A percentile compares a stretch with the other conserved stretches of the same genome.
These are phyloP conservation scores for Centropus unirufus DNA, from an alignment of 2,113 vertebrate species.

Conservation along the genomic window DNA sequence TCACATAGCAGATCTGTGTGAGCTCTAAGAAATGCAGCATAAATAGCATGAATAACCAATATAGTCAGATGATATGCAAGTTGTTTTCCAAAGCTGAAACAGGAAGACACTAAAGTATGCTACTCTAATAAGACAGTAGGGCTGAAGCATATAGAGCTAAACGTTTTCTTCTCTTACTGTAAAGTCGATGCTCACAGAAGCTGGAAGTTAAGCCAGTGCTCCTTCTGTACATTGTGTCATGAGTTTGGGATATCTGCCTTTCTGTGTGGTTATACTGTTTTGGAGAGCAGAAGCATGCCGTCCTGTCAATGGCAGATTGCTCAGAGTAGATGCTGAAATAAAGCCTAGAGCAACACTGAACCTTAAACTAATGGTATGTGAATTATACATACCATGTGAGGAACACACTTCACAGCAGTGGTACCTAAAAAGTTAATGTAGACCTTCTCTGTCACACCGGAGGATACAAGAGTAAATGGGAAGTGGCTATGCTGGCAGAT, in stretches of 20 bases:
- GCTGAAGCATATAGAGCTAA: not conserved
- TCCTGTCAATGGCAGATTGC: not conserved
- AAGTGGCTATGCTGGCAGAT: not conserved
- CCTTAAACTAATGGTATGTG: not conserved
- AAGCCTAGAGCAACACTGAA: not conserved
- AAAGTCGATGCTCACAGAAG: not conserved
- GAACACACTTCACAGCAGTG: not conserved
- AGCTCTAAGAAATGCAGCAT: not conserved
- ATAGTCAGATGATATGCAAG: not conserved
- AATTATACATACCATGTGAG: not conserved
- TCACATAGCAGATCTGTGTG: not conserved
- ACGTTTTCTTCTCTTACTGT: not conserved
- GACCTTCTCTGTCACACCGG: not conserved
- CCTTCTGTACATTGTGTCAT: not conserved
- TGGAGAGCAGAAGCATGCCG: not conserved
- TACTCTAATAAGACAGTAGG: not conserved
- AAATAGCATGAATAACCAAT: not conserved
- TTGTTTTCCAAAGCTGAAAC: not conserved
- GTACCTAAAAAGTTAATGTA: not conserved
- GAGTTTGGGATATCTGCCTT: not conserved
- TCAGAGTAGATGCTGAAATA: not conserved
- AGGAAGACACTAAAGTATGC: not conserved
- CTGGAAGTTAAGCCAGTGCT: not conserved
- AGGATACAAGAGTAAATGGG: not conserved
- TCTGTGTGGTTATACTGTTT: not conserved